Conservation (phyloP, 2,113 vertebrate genomes). For the Psilopsiagon aurifrons region DNA sequence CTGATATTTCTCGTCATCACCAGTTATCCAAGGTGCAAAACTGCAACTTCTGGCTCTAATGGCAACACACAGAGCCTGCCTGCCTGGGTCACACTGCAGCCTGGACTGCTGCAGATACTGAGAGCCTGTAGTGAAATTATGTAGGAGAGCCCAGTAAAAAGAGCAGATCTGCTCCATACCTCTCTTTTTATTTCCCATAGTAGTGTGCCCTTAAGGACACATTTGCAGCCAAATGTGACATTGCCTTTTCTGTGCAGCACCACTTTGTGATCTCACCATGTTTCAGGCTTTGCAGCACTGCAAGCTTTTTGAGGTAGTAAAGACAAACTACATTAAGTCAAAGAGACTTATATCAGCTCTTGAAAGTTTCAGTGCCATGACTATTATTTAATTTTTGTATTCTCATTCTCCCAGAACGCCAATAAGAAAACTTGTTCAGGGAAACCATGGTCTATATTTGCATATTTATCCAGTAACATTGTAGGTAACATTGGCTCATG, state of each 20-base stretch:
- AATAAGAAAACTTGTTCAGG: slow-evolving; percentile 34
- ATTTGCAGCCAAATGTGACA: neutral
- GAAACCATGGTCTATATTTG: neutral
- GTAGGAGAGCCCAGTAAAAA: neutral
- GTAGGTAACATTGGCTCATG: neutral
- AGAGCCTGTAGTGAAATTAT: neutral
- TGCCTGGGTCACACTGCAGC: neutral
- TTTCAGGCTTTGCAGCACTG: neutral
- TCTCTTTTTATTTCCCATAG: neutral
- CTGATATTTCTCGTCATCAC: neutral
- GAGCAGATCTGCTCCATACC: neutral
- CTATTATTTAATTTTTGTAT: slow-evolving; percentile 42
- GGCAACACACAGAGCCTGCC: neutral
- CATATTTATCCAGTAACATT: slow-evolving; percentile 1
- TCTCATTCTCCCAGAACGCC: neutral
- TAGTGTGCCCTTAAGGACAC: neutral
- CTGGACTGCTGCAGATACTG: neutral
- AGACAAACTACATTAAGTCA: neutral
- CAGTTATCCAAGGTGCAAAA: neutral
- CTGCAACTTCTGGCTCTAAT: neutral
- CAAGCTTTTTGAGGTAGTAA: neutral
- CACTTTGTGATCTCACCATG: neutral
- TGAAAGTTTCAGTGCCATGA: neutral
- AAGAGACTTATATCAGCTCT: neutral
- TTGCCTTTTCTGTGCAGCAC: neutral